These are phyloP conservation scores for Botia kubotai DNA, from an alignment of 2,797 vertebrate species.

Conservation along the genomic window DNA sequence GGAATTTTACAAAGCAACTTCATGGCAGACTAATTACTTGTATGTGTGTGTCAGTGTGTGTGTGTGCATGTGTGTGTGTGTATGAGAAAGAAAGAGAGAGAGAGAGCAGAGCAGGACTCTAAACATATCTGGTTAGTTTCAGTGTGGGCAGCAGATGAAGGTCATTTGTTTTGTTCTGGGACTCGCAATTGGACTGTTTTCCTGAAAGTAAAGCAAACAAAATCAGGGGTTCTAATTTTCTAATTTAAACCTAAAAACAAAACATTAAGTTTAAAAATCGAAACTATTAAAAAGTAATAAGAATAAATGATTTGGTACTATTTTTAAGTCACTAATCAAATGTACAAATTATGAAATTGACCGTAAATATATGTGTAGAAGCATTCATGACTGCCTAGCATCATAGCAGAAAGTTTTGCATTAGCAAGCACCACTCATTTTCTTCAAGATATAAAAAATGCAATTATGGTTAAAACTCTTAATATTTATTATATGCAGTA, in stretches of 20 bases:
- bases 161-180: conserved; percentile 17
- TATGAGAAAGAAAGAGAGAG: too few relatives aligned
- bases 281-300: too few relatives aligned
- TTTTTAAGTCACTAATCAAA: background rate
- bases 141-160: conserved; percentile 16
- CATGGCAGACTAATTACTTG: conserved; percentile 23
- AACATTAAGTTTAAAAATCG: too few relatives aligned
- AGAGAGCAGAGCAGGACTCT: background rate
- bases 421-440: background rate
- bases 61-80: conserved; percentile 5
- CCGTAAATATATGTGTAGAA: background rate
- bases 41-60: conserved; percentile 9
- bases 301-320: too few relatives aligned
- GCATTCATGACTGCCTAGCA: background rate
- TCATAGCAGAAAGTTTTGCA: background rate
- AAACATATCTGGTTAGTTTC: conserved; percentile 44
- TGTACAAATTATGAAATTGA: background rate
- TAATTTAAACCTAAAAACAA: background rate
- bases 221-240: background rate
- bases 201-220: background rate
- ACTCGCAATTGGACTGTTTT: background rate
- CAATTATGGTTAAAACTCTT: background rate
- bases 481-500: background rate
- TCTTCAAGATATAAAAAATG: background rate
- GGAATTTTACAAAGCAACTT: conserved; percentile 53